Base-by-base conservation (phyloP, 1,140 invertebrate species). In the Cydia splendana region DNA sequence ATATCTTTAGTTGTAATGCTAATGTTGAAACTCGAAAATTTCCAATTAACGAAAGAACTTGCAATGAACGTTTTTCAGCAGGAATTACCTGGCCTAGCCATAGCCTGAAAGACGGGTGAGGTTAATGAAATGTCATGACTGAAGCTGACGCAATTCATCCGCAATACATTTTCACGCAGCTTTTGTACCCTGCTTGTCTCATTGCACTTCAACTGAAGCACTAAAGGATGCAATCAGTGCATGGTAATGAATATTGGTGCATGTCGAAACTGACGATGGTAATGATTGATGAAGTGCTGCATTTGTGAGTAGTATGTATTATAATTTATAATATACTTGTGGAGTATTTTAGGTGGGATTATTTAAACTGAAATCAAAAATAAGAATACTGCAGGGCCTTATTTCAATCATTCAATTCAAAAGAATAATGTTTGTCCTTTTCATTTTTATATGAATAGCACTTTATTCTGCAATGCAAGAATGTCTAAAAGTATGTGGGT, bases 41-140 rank as follows among this genome's bases (percentile, higher is more conserved):
- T 18, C n/a, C 51, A 53, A 53, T 6, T 53, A 1, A 15, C 15
- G 13, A 13, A 53, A 4, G 48, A 15, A 24, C 24, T 24, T 24
- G 24, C 24, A 24, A 1, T 24, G 24, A 2, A 24, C 24, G 30
- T 30, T 18, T 53, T 15, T 53, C 51, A 7, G 51, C 15, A 53
- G 4, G 51, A 0, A 53, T n/a, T 4, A 53, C 15, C n/a, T 18
- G 3, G 15, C 53, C 6, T 5, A 34, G 34, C 34, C 34, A 18
- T 57, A n/a, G 20, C 5, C 20, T 62, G 57, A 2, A 20, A 24
- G 20, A 10, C 57, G 9, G 57, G 20, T n/a, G 57, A 62, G 20
- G 20, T 62, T 62, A 62, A 62, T 62, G 57, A 62, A 62, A 62
- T 62, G 57, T 62, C 57, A 62, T 62, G 18, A 62, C 20, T 62